A percentile compares a stretch with the other conserved stretches of the same genome.
Conservation (phyloP, 2,113 vertebrate genomes). For the Petroica traversi region DNA sequence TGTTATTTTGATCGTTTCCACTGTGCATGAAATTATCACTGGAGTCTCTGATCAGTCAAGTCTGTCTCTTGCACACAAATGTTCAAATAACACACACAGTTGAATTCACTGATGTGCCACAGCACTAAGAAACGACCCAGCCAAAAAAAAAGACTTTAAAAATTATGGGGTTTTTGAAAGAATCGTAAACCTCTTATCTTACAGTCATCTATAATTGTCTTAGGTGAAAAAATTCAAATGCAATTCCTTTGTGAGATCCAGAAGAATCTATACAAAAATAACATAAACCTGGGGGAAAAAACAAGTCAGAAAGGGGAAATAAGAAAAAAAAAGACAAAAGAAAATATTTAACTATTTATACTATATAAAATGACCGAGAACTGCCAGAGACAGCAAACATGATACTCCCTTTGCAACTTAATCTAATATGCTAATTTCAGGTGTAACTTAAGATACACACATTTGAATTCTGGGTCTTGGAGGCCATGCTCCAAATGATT, state of each 20-base stretch:
- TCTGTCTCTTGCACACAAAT: background rate
- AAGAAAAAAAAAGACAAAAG: background rate
- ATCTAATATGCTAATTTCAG: conserved; percentile 3
- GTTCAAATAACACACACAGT: background rate
- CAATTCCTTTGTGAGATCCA: background rate
- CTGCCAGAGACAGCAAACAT: background rate
- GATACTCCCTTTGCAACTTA: background rate
- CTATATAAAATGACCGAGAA: background rate
- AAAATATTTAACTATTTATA: conserved; percentile 43
- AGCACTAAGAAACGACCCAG: background rate
- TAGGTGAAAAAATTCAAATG: background rate
- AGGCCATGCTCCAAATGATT: background rate
- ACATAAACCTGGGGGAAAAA: background rate
- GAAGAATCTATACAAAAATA: background rate
- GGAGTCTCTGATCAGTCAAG: background rate
- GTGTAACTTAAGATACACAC: background rate
- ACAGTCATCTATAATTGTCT: background rate
- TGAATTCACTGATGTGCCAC: background rate
- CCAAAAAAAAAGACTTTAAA: background rate
- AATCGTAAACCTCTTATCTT: background rate
- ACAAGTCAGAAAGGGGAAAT: background rate
- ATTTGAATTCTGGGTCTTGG: background rate
- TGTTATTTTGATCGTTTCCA: background rate
- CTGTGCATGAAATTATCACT: background rate
- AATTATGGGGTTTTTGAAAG: background rate